Evolutionary conservation across 2,888 invertebrate species (phyloP).

Genomic region (Halocaridina rubra): DNA sequence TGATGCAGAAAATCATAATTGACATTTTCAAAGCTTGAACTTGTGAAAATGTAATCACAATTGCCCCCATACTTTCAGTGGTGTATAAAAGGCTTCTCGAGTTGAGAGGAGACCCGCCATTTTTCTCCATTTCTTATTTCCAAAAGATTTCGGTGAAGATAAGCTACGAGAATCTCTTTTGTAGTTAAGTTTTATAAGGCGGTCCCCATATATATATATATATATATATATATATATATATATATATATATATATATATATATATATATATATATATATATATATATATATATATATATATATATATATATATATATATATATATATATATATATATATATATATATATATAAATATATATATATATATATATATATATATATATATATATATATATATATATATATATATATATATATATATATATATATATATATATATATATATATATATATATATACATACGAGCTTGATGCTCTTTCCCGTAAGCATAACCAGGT

Average conservation of each 20-base stretch:
- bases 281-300: neutral
- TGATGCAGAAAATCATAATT: neutral
- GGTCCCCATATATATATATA: neutral
- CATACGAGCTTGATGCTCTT: neutral
- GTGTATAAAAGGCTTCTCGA: no score
- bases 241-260: neutral
- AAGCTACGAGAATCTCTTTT: neutral
- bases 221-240: neutral
- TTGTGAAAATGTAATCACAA: neutral
- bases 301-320: neutral
- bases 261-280: neutral
- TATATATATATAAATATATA: neutral
- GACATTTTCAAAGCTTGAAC: neutral
- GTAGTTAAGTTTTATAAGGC: neutral
- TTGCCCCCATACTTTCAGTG: no score
- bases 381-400: neutral
- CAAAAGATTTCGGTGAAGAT: no score
- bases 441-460: conserved; percentile 24
- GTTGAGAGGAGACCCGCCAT: no score
- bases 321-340: neutral
- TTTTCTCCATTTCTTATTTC: no score
- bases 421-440: conserved; percentile 26
- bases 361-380: neutral
- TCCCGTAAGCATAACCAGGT: neutral
- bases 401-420: conserved; percentile 23